phyloP scores from a whole-genome alignment of 92 coral and sea anemone species.

The Bergia sp. region DNA sequence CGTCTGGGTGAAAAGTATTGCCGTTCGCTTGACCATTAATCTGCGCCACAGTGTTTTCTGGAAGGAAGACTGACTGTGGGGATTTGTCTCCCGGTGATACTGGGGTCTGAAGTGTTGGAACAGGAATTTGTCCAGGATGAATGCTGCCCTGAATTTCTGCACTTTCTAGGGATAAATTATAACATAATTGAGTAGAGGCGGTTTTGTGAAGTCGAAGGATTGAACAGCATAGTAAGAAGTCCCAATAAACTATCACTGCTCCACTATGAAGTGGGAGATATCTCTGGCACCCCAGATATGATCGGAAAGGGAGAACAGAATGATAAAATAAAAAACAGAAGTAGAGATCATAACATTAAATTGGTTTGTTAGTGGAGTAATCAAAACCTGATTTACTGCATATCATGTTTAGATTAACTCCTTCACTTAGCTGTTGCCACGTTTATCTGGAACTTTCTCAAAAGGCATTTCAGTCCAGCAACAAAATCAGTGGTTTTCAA shows the following conservation, averaged over 20 bases:
- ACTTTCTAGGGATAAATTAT: neutral
- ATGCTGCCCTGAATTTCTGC: constrained; percentile 35
- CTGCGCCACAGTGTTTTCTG: neutral
- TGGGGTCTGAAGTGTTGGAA: neutral
- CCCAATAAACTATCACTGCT: neutral
- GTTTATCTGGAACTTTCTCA: too few species aligned
- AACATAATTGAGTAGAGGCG: neutral
- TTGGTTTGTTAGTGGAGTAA: too few species aligned
- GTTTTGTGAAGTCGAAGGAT: neutral
- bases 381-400: too few species aligned
- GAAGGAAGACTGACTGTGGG: neutral
- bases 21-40: neutral
- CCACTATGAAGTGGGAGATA: neutral
- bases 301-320: too few species aligned
- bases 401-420: too few species aligned
- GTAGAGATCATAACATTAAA: too few species aligned
- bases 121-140: constrained; percentile 1
- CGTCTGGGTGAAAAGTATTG: neutral
- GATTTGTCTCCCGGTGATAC: neutral
- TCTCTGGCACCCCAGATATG: too few species aligned
- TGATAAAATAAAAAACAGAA: too few species aligned
- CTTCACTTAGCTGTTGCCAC: too few species aligned
- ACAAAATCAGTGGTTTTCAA: too few species aligned
- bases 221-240: neutral
- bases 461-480: too few species aligned